These are phyloP conservation scores for Gobius niger DNA, from an alignment of 2,113 vertebrate genomes.

Conservation along the genomic window DNA sequence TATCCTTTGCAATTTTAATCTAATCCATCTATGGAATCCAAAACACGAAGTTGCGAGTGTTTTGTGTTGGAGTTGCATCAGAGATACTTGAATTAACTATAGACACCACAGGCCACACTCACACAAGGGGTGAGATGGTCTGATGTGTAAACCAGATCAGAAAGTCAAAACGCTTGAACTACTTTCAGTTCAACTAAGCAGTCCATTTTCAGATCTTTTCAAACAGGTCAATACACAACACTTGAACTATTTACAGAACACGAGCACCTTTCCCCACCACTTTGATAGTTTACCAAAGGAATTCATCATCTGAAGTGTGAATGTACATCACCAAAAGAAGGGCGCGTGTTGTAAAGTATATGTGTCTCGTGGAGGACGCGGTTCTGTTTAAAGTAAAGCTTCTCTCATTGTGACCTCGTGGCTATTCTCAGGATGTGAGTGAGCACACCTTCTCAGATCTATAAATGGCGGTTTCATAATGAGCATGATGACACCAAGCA, in stretches of 20 bases:
- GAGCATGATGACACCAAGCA: constrained; percentile 68
- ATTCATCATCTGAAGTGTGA: constrained; percentile 21
- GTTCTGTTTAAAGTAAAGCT: constrained; percentile 53
- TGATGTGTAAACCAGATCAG: background rate
- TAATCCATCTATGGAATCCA: no score
- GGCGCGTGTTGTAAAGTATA: constrained; percentile 4
- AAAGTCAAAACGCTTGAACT: background rate
- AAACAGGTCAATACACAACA: background rate
- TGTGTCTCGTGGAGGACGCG: constrained; percentile 46
- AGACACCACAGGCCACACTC: no score
- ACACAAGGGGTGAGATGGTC: no score
- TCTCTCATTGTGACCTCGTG: constrained; percentile 63
- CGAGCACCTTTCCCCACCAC: background rate
- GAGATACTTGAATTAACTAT: no score
- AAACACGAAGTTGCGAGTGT: no score
- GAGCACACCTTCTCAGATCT: constrained; percentile 68
- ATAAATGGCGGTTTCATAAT: constrained; percentile 70
- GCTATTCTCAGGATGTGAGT: constrained; percentile 67
- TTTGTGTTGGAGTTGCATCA: no score
- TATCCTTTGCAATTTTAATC: no score
- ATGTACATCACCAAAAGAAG: constrained; percentile 17
- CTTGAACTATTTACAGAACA: background rate
- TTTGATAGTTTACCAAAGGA: constrained; percentile 14
- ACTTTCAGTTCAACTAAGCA: background rate
- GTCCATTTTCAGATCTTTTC: background rate